Base-by-base conservation (phyloP, 1,140 invertebrate genomes). In the Anadara kagoshimensis region DNA sequence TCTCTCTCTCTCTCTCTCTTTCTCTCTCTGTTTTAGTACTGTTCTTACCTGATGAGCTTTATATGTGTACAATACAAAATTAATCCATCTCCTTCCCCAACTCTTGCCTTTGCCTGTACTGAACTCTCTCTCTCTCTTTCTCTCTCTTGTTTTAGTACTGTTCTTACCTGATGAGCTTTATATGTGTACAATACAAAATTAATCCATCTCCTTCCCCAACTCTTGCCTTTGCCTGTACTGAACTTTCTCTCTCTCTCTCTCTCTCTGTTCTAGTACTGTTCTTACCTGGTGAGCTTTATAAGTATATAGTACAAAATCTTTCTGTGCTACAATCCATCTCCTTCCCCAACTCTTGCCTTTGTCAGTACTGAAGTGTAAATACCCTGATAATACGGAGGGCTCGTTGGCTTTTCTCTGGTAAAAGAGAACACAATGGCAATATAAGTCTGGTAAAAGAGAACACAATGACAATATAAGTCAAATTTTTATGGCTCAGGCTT, bases 171-270 rank as follows among this genome's bases (percentile, higher is more conserved):
- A 53, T 92, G 90, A 11, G 91, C 91, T 68, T 91, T 91, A 77
- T 92, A 94, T 0, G 91, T 92, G 73, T 93, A 94, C 0, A 94
- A 87, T 65, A 93, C 93, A 84, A 93, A 93, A 74, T 93, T 92
- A 77, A 93, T 93, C 91, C 92, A 93, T 71, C 92, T 83, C 75
- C 88, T 89, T 22, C 84, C 87, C 92, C 92, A 93, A 1, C 88
- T 90, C 73, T 92, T 91, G 0, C 91, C 62, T 51, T 2, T 18
- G 1, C 1, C 8, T n/a, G 1, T 11, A 11, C 16, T 16, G 1
- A 47, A 22, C 11, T 22, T 5, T 10, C 10, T 18, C 11, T 47
- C 14, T 18, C 16, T 12, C 11, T 10, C 12, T 18, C n/a, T 26
- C 47, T 29, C 20, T 26, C 44, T 47, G 1, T 45, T 11, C n/a